A percentile compares a stretch with the other conserved stretches of the same genome.
phyloP scores from a whole-genome alignment of 2,113 vertebrate genomes.

The Scatophagus argus region DNA sequence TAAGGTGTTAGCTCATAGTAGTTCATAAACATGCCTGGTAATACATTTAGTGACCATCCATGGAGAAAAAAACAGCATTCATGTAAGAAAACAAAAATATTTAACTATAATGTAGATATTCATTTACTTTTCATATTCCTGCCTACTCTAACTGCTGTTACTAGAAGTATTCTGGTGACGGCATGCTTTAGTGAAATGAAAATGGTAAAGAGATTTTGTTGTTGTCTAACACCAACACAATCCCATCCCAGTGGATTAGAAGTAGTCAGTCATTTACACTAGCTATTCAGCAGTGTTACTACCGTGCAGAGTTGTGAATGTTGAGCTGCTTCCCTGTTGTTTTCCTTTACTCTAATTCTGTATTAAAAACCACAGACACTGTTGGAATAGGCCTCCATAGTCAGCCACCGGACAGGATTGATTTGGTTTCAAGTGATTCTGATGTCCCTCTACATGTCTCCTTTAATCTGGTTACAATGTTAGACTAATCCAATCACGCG shows the following conservation, averaged over 20 bases:
- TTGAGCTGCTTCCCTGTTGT: background rate
- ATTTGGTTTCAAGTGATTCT: slow-evolving; percentile 65
- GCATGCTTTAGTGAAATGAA: background rate
- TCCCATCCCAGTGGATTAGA: slow-evolving; percentile 24
- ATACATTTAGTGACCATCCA: background rate
- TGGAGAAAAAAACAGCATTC: background rate
- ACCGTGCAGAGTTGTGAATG: background rate
- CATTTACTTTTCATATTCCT: background rate
- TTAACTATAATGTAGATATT: background rate
- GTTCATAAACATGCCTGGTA: background rate
- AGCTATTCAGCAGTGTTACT: background rate
- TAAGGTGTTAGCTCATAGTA: background rate
- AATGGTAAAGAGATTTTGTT: slow-evolving; percentile 6
- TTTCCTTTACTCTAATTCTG: background rate
- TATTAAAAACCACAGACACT: background rate
- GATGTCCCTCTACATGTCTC: slow-evolving; percentile 40
- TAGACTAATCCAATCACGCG: slow-evolving; percentile 76
- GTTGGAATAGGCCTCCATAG: slow-evolving; percentile 39
- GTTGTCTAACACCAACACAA: background rate
- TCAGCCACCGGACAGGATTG: slow-evolving; percentile 57
- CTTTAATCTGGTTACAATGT: slow-evolving; percentile 65
- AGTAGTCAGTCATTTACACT: background rate
- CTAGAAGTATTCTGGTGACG: background rate
- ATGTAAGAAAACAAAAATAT: background rate
- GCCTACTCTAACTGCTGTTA: background rate